These are phyloP conservation scores for Eupithecia tripunctaria DNA, from an alignment of 2,888 invertebrate species.

Conservation along the genomic window DNA sequence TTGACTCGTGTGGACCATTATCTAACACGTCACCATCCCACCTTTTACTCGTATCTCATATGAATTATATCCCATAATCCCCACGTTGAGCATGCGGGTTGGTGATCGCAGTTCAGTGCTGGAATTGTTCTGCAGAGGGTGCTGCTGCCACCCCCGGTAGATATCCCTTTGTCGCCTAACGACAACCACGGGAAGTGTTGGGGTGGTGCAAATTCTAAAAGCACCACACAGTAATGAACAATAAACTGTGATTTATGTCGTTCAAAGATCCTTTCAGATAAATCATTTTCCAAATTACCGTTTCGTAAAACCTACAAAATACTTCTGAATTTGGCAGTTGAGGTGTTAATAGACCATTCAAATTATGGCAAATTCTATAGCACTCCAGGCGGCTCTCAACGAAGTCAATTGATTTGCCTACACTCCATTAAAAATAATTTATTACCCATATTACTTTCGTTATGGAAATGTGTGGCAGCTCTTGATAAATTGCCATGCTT, in stretches of 20 bases:
- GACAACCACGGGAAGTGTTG: no score
- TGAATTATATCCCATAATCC: no score
- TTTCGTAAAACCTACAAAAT: background rate
- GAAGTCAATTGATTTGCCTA: slow-evolving; percentile 29
- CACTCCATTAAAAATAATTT: slow-evolving; percentile 36
- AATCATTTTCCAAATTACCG: background rate
- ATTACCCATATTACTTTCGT: slow-evolving; percentile 36
- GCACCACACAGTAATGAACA: no score
- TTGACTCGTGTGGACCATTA: background rate
- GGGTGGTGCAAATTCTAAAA: no score
- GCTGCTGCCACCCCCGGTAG: no score
- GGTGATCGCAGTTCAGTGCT: no score
- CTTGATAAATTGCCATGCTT: slow-evolving; percentile 42
- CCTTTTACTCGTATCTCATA: no score
- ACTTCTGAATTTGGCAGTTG: background rate
- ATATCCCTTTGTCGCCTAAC: no score
- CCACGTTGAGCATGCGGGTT: no score
- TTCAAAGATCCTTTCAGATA: background rate
- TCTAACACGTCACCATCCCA: background rate
- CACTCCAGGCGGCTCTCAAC: slow-evolving; percentile 18
- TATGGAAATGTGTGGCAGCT: slow-evolving; percentile 40
- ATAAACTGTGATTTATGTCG: background rate
- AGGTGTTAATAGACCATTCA: slow-evolving; percentile 15
- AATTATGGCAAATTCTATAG: slow-evolving; percentile 19
- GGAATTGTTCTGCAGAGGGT: no score